Evolutionary conservation across 2,797 vertebrate genomes (phyloP).

Genomic region (Parotocinclus haroldoi): DNA sequence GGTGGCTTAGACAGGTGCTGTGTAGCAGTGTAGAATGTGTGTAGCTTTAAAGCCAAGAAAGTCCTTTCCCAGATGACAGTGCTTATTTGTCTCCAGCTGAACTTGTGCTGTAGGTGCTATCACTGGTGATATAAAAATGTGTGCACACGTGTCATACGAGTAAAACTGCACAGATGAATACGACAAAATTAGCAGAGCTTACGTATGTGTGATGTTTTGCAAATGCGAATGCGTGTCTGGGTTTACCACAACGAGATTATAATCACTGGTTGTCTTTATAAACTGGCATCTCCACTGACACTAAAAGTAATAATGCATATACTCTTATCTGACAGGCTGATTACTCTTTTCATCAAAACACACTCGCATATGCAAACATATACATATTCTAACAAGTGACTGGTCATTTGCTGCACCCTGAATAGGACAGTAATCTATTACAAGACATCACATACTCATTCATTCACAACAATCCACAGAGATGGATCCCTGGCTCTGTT

Average conservation of each 20-base stretch:
- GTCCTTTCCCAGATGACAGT: too few relatives aligned
- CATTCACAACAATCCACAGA: too few relatives aligned
- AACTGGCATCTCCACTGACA: slow-evolving; percentile 51
- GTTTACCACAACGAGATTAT: slow-evolving; percentile 39
- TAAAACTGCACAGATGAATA: too few relatives aligned
- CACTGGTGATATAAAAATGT: too few relatives aligned
- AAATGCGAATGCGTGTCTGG: slow-evolving; percentile 7
- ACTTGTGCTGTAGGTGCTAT: not conserved
- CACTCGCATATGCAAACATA: not conserved
- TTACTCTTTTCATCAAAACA: slow-evolving; percentile 33
- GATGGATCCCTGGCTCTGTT: too few relatives aligned
- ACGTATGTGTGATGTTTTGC: not conserved
- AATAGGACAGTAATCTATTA: too few relatives aligned
- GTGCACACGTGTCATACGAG: too few relatives aligned
- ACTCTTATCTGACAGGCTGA: slow-evolving; percentile 44
- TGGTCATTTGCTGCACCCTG: not conserved
- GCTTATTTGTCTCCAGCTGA: too few relatives aligned
- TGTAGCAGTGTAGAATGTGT: slow-evolving; percentile 13
- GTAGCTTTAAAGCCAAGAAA: slow-evolving; percentile 5
- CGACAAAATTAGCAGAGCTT: too few relatives aligned
- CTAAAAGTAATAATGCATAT: slow-evolving; percentile 40
- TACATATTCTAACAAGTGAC: slow-evolving; percentile 2
- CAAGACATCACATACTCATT: too few relatives aligned
- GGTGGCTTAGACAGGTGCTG: slow-evolving; percentile 45
- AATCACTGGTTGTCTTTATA: slow-evolving; percentile 47